Conservation (phyloP, 92 coral and sea anemone species). For the Epizoanthus fatuus region DNA sequence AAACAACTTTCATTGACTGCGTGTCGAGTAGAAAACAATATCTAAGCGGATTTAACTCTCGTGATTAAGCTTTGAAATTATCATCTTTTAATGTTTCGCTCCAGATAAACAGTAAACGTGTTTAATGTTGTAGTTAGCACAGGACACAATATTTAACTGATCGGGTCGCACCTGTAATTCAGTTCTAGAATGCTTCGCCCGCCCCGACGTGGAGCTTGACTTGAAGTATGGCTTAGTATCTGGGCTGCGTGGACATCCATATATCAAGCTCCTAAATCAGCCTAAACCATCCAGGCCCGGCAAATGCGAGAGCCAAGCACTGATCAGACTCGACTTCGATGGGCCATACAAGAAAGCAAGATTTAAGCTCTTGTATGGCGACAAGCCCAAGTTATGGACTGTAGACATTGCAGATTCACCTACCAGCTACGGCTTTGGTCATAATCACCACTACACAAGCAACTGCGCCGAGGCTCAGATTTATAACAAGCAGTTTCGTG, state of each 20-base stretch:
- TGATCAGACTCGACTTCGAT: conserved; percentile 84
- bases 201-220: conserved; percentile 77
- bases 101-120: conserved; percentile 6
- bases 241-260: conserved; percentile 47
- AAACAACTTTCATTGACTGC: not conserved
- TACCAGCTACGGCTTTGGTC: conserved; percentile 93
- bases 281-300: conserved; percentile 53
- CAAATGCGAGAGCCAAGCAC: conserved; percentile 85
- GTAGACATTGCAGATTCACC: conserved; percentile 85
- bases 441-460: conserved; percentile 83
- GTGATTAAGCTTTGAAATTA: conserved; percentile 10
- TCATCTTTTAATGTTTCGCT: conserved; percentile 7
- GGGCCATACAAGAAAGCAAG: conserved; percentile 87
- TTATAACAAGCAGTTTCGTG: conserved; percentile 87
- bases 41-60: not conserved
- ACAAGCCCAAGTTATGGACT: conserved; percentile 88
- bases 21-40: conserved; percentile 7
- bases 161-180: conserved; percentile 36
- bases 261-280: conserved; percentile 54
- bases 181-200: conserved; percentile 68
- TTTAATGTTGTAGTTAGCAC: not conserved
- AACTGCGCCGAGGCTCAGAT: conserved; percentile 88
- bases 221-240: conserved; percentile 63
- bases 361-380: conserved; percentile 84
- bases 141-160: not conserved